Evolutionary conservation across 2,888 invertebrate species (phyloP), one percentile per base, ranked within the genome.

Genomic region (Acleris cristana): DNA sequence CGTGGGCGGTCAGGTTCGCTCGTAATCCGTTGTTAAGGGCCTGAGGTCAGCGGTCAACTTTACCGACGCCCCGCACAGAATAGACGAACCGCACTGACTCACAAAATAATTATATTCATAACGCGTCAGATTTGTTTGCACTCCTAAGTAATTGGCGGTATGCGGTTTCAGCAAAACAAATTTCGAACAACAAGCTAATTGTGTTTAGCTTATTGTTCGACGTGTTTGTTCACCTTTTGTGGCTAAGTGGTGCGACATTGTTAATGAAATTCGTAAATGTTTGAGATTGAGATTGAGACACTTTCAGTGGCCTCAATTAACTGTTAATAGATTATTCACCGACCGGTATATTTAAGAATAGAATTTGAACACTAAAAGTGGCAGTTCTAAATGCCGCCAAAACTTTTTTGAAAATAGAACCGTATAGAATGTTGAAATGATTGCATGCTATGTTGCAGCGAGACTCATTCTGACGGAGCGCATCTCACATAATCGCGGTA

Each of bases 1-100:
- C 79, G 90, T 90, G 87, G 91, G 90, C 90, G 90, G 87, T 86
- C 89, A 86, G 86, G 91, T 89, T 89, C 82, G 82, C 83, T 80
- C 82, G 82, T 88, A 83, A 86, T 85, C 83, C 79, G 81, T 80
- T 82, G 84, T 85, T 81, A 82, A 79, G 74, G 77, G 75, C 72
- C 30, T 45, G 61, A 60, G 67, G 67, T 67, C 67, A 63, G 83
- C 84, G 90, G 89, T 90, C 90, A 87, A 72, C 79, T 85, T 85
- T 87, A 84, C 75, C 75, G 78, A 77, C 78, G 79, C 80, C 75
- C 75, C 74, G 64, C 71, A 72, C 60, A 74, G 78, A 79, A 84
- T 80, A 86, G 80, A 86, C 75, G 76, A 81, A 76, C 79, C 77
- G 80, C 77, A 44, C 74, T 89, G 88, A 90, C 79, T 90, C 88